Conservation (phyloP, 2,113 vertebrate species). For the Perca schrenkii region DNA sequence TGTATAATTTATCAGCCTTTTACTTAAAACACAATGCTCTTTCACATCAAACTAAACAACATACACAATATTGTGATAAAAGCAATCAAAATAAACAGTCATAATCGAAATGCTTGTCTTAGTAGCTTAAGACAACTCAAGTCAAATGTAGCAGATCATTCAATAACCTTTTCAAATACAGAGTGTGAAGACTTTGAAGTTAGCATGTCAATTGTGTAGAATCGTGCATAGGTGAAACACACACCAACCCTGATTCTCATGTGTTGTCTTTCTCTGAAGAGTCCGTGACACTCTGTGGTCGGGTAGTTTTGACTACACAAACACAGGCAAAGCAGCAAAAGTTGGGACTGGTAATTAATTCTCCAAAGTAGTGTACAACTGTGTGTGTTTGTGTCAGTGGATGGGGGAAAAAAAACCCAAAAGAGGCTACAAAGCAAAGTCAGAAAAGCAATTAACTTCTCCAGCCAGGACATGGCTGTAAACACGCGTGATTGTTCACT, state of each 20-base stretch:
- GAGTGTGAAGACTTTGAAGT: not conserved
- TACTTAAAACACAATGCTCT: not conserved
- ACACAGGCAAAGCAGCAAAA: conserved; percentile 50
- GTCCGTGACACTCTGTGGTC: conserved; percentile 11
- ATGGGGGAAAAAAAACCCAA: conserved; percentile 18
- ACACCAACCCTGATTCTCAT: not conserved
- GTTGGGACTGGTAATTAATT: conserved; percentile 69
- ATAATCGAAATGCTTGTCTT: not conserved
- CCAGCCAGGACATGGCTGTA: conserved; percentile 66
- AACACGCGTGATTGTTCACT: conserved; percentile 66
- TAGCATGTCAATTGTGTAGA: not conserved
- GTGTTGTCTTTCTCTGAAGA: conserved; percentile 6
- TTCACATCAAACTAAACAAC: not conserved
- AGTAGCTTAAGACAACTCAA: not conserved
- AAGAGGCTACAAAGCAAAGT: conserved; percentile 62
- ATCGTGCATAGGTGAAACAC: not conserved
- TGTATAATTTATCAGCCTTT: not conserved
- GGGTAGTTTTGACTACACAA: conserved; percentile 49
- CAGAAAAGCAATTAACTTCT: conserved; percentile 78
- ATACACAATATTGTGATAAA: not conserved
- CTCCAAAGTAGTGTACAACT: conserved; percentile 30
- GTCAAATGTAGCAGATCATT: not conserved
- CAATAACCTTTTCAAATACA: not conserved
- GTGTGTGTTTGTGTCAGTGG: conserved; percentile 21
- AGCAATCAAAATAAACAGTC: not conserved